These are phyloP conservation scores for Dromas ardeola DNA, from an alignment of 2,113 vertebrate genomes.

Conservation along the genomic window DNA sequence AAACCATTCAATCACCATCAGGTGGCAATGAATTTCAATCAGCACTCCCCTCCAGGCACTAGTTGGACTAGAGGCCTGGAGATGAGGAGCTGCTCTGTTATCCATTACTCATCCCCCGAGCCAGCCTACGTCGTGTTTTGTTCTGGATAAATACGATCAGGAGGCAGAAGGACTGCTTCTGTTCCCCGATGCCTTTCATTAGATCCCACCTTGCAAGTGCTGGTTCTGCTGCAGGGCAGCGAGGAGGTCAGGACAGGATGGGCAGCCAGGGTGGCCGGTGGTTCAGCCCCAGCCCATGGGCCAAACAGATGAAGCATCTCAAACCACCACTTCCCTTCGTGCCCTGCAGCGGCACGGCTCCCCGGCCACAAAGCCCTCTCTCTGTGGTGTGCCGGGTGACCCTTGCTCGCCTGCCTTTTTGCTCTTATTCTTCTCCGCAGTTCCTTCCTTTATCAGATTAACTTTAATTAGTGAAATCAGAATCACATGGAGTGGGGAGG, in stretches of 20 bases:
- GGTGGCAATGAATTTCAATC: neutral
- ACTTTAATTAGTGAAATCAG: slow-evolving; percentile 75
- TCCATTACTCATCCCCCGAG: neutral
- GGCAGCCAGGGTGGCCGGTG: neutral
- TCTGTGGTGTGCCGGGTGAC: slow-evolving; percentile 4
- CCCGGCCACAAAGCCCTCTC: slow-evolving; percentile 39
- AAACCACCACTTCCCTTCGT: neutral
- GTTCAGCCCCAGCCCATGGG: slow-evolving; percentile 17
- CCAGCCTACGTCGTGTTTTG: neutral
- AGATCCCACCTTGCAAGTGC: neutral
- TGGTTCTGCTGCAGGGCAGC: neutral
- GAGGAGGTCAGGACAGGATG: neutral
- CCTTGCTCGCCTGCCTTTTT: slow-evolving; percentile 42
- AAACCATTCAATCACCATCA: neutral
- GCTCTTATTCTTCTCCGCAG: slow-evolving; percentile 9
- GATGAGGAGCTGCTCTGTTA: slow-evolving; percentile 13
- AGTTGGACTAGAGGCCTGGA: neutral
- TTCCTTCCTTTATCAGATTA: slow-evolving; percentile 81
- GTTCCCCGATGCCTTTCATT: slow-evolving; percentile 47
- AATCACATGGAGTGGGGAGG: slow-evolving; percentile 68
- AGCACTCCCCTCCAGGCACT: neutral
- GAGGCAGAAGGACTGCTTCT: neutral
- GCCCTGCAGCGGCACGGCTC: neutral
- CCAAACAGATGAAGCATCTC: slow-evolving; percentile 23
- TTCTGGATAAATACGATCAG: neutral